These are phyloP conservation scores for Protodeltote pygarga DNA, from an alignment of 2,888 invertebrate genomes.

Conservation along the genomic window DNA sequence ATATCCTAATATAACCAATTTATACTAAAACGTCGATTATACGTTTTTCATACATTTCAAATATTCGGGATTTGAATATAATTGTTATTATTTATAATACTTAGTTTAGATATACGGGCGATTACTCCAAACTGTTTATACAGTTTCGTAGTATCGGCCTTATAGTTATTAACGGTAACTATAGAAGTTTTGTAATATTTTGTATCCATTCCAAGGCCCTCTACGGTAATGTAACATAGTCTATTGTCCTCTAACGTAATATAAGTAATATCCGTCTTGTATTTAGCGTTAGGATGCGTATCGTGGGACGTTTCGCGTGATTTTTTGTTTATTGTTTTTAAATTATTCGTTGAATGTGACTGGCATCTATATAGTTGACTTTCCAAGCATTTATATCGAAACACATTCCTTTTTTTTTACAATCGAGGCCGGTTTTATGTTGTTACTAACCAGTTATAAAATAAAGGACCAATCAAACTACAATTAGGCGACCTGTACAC, in stretches of 20 bases:
- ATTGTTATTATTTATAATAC: conserved; percentile 68
- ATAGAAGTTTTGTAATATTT: conserved; percentile 78
- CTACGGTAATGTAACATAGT: conserved; percentile 79
- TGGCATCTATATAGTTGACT: conserved; percentile 2
- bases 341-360: conserved; percentile 10
- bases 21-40: conserved; percentile 45
- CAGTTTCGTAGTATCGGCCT: conserved; percentile 38
- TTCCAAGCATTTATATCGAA: not conserved
- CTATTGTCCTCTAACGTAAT: conserved; percentile 74
- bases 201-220: conserved; percentile 82
- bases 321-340: conserved; percentile 18
- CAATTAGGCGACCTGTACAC: no score
- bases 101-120: conserved; percentile 54
- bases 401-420: no score
- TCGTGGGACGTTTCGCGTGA: conserved; percentile 37
- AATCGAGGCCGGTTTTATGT: no score
- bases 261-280: conserved; percentile 83
- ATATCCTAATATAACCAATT: conserved; percentile 46
- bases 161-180: conserved; percentile 56
- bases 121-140: conserved; percentile 28
- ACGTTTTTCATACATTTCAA: conserved; percentile 55
- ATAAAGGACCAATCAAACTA: no score
- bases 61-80: conserved; percentile 69
- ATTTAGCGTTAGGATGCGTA: conserved; percentile 73
- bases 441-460: no score